phyloP scores from a whole-genome alignment of 2,888 invertebrate species.

The Ormyrus thymus region DNA sequence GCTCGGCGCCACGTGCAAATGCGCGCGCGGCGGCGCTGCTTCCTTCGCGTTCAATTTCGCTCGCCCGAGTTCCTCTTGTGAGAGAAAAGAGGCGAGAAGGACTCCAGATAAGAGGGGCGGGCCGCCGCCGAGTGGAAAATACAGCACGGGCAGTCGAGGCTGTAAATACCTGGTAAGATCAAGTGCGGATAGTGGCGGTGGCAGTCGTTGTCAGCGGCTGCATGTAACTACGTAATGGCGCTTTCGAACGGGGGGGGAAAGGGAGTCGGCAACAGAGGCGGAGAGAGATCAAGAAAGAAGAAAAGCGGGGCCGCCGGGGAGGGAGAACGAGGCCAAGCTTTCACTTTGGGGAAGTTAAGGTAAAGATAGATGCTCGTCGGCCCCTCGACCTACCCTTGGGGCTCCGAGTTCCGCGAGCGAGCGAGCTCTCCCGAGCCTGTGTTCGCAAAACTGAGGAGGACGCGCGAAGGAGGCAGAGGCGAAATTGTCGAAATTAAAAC shows the following conservation, averaged over 20 bases:
- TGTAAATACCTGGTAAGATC: background rate
- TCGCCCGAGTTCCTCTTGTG: background rate
- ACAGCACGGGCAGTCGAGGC: background rate
- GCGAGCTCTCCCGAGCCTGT: no score
- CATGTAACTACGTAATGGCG: conserved; percentile 31
- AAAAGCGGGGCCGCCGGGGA: background rate
- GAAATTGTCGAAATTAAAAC: no score
- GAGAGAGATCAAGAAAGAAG: conserved; percentile 17
- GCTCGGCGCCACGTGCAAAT: no score
- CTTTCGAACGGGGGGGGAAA: conserved; percentile 3
- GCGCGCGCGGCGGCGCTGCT: background rate
- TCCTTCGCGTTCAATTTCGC: conserved; percentile 4
- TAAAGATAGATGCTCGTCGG: conserved; percentile 24
- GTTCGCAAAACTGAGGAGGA: background rate
- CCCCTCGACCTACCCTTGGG: no score
- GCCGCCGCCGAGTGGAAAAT: background rate
- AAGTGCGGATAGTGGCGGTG: background rate
- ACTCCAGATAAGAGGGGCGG: background rate
- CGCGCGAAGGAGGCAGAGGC: background rate
- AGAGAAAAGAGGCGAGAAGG: background rate
- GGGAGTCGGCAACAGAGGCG: background rate
- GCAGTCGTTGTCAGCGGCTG: conserved; percentile 1
- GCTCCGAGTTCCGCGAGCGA: no score
- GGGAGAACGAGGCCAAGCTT: conserved; percentile 38
- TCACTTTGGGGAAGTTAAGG: conserved; percentile 33